Base-by-base conservation (phyloP, 2,888 invertebrate genomes). In the Drosophila kambysellisi region DNA sequence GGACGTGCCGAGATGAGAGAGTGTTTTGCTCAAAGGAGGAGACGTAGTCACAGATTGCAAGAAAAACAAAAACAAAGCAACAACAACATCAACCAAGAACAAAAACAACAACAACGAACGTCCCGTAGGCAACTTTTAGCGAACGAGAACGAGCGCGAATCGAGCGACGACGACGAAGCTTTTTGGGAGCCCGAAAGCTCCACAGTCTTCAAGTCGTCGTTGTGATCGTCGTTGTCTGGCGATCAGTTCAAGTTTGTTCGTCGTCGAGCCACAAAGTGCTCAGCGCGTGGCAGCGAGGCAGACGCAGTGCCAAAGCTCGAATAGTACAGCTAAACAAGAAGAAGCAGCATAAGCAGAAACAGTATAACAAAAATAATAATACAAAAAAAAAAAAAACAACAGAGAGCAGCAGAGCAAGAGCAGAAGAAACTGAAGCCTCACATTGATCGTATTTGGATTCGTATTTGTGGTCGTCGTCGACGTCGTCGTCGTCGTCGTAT, bases 211-310 rank as follows among this genome's bases (percentile, higher is more conserved):
- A 74, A 88, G 83, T 83, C 64, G 60, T 41, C 66, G 58, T 62
- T 37, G 60, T 53, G 60, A 43, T 51, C 4, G 68, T 39, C 65
- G 79, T 54, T 58, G 76, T 54, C 58, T 53, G 58, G 37, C 63
- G 83, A 79, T 85, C 85, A 85, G 82, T 85, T 79, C 43, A 73
- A 89, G 82, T 84, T 86, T 76, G 89, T 73, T 65, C 74, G 82
- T 65, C 74, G 82, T 76, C 66, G 79, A 89, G 82, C 82, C 69
- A 65, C 48, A 64, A 82, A 74, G 81, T 71, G 64, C 78, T 53
- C 41, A 64, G 53, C 69, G 74, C 67, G 71, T 33, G 65, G 48
- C 70, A 62, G 25, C 46, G 43, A 52, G 65, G 33, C 58, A 51
- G 30, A 59, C 37, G 30, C 37, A 50, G 32, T 60, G 57, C 57